These are phyloP conservation scores for Porites lutea DNA, from an alignment of 64 coral and sea anemone genomes.

Conservation along the genomic window DNA sequence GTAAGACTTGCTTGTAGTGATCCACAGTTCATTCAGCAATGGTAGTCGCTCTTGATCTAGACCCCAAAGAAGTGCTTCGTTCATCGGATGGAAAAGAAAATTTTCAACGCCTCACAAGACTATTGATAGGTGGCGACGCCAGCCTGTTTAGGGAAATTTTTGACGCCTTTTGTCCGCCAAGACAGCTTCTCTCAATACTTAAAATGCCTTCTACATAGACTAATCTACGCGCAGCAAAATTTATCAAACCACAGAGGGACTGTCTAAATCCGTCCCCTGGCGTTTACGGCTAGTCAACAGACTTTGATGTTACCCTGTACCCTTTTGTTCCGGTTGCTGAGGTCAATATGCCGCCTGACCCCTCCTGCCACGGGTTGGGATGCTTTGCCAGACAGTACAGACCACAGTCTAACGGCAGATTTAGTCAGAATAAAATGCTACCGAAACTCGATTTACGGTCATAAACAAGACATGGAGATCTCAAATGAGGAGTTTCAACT, in stretches of 20 bases:
- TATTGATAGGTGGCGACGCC: neutral
- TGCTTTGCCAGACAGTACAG: neutral
- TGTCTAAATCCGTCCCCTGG: neutral
- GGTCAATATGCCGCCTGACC: neutral
- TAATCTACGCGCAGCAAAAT: neutral
- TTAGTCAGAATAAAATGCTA: slow-evolving; percentile 20
- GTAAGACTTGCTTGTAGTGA: too few relatives aligned
- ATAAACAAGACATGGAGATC: neutral
- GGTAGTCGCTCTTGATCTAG: too few relatives aligned
- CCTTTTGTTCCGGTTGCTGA: slow-evolving; percentile 19
- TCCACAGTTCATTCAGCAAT: too few relatives aligned
- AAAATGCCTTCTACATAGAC: neutral
- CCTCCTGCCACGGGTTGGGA: neutral
- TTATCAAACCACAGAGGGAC: neutral
- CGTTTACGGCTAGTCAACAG: neutral
- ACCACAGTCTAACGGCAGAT: neutral
- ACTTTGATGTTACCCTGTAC: slow-evolving; percentile 27
- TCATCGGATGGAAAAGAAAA: slow-evolving; percentile 2
- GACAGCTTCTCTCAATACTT: neutral
- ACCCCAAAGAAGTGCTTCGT: neutral
- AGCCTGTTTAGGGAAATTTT: slow-evolving; percentile 1
- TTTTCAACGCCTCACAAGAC: neutral
- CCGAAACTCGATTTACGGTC: neutral
- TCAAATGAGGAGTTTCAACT: neutral
- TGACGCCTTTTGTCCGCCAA: neutral